A percentile compares a stretch with the other conserved stretches of the same genome.
Evolutionary conservation across 2,113 vertebrate genomes (phyloP).

Genomic region (Jacana jacana): DNA sequence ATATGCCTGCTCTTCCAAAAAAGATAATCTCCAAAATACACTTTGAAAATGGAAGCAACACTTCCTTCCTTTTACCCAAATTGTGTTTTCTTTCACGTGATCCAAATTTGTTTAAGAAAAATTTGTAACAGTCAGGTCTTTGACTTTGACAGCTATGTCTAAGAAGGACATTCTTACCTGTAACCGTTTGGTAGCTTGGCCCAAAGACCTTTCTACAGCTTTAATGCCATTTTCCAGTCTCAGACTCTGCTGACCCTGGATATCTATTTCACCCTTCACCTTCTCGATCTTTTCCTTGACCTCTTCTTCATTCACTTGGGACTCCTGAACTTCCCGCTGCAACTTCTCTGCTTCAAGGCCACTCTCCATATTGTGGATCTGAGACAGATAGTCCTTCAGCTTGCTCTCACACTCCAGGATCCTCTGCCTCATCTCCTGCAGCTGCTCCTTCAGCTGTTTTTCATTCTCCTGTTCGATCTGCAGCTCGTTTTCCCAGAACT

Average conservation of each 20-base stretch:
- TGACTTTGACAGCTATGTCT: background rate
- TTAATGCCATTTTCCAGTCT: conserved; percentile 92
- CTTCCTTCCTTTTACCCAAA: background rate
- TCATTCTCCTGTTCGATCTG: conserved; percentile 97
- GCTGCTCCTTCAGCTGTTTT: conserved; percentile 91
- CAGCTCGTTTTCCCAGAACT: conserved; percentile 96
- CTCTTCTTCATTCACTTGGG: conserved; percentile 89
- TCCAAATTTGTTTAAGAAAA: background rate
- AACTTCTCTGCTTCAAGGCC: conserved; percentile 89
- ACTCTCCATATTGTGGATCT: conserved; percentile 85
- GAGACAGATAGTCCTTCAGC: conserved; percentile 83
- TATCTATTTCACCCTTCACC: conserved; percentile 86
- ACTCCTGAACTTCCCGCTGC: conserved; percentile 84
- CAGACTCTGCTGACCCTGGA: conserved; percentile 89
- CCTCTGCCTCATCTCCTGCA: conserved; percentile 86
- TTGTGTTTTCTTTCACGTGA: rapidly evolving
- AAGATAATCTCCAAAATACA: background rate
- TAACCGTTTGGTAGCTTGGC: conserved; percentile 87
- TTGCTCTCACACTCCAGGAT: conserved; percentile 86
- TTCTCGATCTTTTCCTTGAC: conserved; percentile 88
- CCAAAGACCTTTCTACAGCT: conserved; percentile 91
- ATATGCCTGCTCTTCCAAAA: background rate
- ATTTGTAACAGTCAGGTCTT: background rate
- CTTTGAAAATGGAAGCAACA: background rate
- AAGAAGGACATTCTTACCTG: conserved; percentile 78